Conservation (phyloP, 2,113 vertebrate genomes). For the Ivindomyrus marchei region DNA sequence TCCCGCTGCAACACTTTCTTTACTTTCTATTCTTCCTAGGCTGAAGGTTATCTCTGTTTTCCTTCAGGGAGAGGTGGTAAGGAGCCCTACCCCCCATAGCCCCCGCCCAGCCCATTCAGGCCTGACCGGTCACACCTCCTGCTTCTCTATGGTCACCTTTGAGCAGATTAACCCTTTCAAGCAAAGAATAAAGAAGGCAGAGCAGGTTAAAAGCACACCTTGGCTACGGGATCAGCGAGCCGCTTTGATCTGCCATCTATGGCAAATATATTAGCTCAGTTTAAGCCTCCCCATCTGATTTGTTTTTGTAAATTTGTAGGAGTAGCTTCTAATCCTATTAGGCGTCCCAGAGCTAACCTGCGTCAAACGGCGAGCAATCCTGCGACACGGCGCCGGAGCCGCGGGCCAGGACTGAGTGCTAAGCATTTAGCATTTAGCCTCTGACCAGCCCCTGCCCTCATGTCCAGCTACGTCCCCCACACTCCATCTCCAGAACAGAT, state of each 20-base stretch:
- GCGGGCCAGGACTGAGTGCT: conserved; percentile 72
- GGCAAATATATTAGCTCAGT: conserved; percentile 85
- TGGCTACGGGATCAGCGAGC: conserved; percentile 63
- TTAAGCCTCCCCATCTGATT: conserved; percentile 86
- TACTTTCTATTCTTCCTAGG: not conserved
- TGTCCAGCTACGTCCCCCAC: not conserved
- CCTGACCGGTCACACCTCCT: conserved; percentile 77
- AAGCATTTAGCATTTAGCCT: conserved; percentile 64
- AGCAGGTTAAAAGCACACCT: conserved; percentile 73
- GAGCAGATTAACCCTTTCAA: conserved; percentile 88
- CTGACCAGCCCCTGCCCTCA: conserved; percentile 58
- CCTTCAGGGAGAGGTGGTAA: not conserved
- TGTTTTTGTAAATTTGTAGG: conserved; percentile 88
- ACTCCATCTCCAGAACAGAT: not conserved
- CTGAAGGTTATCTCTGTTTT: conserved; percentile 3
- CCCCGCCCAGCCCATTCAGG: conserved; percentile 59
- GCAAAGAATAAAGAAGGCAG: conserved; percentile 54
- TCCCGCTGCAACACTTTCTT: not conserved
- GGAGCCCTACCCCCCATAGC: conserved; percentile 46
- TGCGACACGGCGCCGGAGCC: conserved; percentile 76
- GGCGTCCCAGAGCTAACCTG: conserved; percentile 76
- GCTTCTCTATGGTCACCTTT: conserved; percentile 77
- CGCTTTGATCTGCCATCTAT: conserved; percentile 80
- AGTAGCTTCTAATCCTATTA: conserved; percentile 89
- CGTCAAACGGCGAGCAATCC: conserved; percentile 81